Evolutionary conservation across 2,888 invertebrate genomes (phyloP), one percentile per base, ranked within the genome.

Genomic region (Xiphydria camelus): DNA sequence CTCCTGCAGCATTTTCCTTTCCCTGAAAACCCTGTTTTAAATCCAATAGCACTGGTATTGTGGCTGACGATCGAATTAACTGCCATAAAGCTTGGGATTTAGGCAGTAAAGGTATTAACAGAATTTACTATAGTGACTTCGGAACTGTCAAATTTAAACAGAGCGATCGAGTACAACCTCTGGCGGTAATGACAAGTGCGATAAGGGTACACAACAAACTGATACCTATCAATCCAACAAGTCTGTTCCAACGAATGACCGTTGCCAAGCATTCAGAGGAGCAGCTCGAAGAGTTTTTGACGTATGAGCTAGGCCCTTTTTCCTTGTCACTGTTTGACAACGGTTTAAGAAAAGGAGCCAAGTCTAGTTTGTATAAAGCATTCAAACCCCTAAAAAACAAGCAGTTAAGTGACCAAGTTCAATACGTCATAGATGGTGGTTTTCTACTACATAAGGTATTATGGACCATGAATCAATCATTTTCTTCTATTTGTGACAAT

Each of bases 161-260:
- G 32, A 57, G 60, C 48, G 56, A 60, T 43, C 61, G 59, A 53
- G 66, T 70, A 19, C 47, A 60, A 35, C 54, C 62, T 50, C 51
- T 67, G 1, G 19, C 39, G n/a, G 33, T 18, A 36, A 34, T 55
- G 1, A n/a, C n/a, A n/a, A 40, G 40, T 18, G 37, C 35, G 20
- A 41, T 46, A 17, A 48, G 46, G 35, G 18, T 51, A 1, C 19
- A 49, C 15, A 40, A 39, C 6, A 33, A 37, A 18, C 18, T 7
- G n/a, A 46, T 55, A 1, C 23, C 51, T 20, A 39, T 56, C 20
- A 46, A 51, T 39, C 45, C 55, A 20, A 25, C 42, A 18, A 29
- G 49, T 32, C 12, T 59, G 5, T 59, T 57, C 40, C 51, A 54
- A 45, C n/a, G n/a, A n/a, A n/a, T n/a, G n/a, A n/a, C n/a, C n/a